A percentile compares a stretch with the other conserved stretches of the same genome.
Conservation (phyloP, 2,888 invertebrate genomes). For the Luffia ferchaultella region DNA sequence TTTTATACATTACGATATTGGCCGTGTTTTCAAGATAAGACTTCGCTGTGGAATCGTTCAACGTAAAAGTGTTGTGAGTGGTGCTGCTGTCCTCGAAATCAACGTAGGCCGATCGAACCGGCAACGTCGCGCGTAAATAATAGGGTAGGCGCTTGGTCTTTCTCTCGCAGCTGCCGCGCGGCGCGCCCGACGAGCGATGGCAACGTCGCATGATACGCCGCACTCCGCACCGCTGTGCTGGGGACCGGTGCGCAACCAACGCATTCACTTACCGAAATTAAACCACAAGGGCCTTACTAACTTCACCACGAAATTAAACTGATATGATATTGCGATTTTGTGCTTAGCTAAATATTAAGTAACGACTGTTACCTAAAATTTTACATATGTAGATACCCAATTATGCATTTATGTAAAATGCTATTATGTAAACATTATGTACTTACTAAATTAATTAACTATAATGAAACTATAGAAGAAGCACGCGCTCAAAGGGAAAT, state of each 20-base stretch:
- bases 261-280: slow-evolving; percentile 19
- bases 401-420: not conserved
- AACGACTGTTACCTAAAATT: not conserved
- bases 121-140: slow-evolving; percentile 66
- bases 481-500: not conserved
- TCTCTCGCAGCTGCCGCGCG: slow-evolving; percentile 62
- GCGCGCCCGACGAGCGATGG: slow-evolving; percentile 24
- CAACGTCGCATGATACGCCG: slow-evolving; percentile 39
- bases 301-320: too few relatives aligned
- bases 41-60: slow-evolving; percentile 25
- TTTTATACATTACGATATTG: too few relatives aligned
- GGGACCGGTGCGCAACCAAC: slow-evolving; percentile 37
- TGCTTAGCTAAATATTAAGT: too few relatives aligned
- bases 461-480: not conserved
- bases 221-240: not conserved
- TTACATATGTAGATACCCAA: not conserved
- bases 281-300: too few relatives aligned
- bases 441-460: not conserved
- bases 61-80: too few relatives aligned
- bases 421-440: not conserved
- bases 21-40: too few relatives aligned
- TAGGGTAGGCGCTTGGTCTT: slow-evolving; percentile 64
- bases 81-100: slow-evolving; percentile 66
- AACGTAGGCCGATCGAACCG: slow-evolving; percentile 59
- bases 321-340: too few relatives aligned